Evolutionary conservation across 2,888 invertebrate species (phyloP).

Genomic region (Dyspetes luteomarginatus): DNA sequence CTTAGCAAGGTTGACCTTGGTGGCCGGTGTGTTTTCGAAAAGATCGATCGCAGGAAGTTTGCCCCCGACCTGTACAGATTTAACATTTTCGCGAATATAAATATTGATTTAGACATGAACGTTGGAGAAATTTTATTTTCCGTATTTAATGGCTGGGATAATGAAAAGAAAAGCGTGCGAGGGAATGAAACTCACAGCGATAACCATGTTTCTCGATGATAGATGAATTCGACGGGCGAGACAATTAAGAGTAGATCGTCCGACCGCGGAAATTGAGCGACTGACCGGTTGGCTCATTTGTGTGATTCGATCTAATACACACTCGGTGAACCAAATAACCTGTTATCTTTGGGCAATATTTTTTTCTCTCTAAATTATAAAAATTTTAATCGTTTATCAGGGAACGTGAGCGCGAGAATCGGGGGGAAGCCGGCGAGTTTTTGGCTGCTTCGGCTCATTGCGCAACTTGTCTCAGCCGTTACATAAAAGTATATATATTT

Average conservation of each 20-base stretch:
- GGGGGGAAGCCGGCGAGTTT: slow-evolving; percentile 31
- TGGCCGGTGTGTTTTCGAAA: slow-evolving; percentile 93
- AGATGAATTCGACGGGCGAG: slow-evolving; percentile 73
- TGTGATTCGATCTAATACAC: slow-evolving; percentile 53
- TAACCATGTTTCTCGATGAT: slow-evolving; percentile 79
- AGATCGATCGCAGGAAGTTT: slow-evolving; percentile 91
- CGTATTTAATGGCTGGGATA: neutral
- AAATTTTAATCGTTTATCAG: slow-evolving; percentile 2
- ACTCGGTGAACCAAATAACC: slow-evolving; percentile 58
- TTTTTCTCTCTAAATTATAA: neutral
- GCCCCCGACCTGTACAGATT: slow-evolving; percentile 91
- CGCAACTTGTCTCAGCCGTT: slow-evolving; percentile 61
- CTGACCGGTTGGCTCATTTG: slow-evolving; percentile 75
- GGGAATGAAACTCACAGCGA: slow-evolving; percentile 75
- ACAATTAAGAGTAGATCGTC: slow-evolving; percentile 71
- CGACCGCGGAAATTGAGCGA: slow-evolving; percentile 72
- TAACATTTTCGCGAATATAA: neutral
- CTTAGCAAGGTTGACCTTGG: slow-evolving; percentile 92
- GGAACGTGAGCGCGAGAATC: neutral
- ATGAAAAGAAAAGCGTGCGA: neutral
- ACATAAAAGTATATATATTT: slow-evolving; percentile 59
- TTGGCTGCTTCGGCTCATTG: slow-evolving; percentile 48
- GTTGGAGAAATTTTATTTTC: neutral
- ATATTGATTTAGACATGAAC: neutral
- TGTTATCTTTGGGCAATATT: slow-evolving; percentile 16